A percentile compares a stretch with the other conserved stretches of the same genome.
Conservation (phyloP, 1,140 invertebrate genomes). For the Atopsyche davidsoni region DNA sequence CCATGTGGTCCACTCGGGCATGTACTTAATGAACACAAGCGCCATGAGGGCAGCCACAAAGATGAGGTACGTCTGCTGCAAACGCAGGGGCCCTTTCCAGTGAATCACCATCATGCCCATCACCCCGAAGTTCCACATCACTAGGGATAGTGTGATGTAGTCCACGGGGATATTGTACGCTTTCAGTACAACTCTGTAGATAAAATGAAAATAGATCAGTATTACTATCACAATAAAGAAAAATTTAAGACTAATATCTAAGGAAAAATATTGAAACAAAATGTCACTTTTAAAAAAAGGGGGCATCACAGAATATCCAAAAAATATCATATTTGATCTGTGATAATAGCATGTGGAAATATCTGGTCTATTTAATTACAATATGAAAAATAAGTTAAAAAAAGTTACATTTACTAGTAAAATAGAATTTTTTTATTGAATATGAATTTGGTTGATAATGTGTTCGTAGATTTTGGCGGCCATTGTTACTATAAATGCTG, state of each 20-base stretch:
- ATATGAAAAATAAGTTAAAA: too few species aligned
- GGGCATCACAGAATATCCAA: too few species aligned
- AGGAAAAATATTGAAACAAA: too few species aligned
- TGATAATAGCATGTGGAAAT: too few species aligned
- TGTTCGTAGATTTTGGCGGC: too few species aligned
- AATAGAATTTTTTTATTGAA: too few species aligned
- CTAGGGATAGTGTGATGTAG: conserved; percentile 78
- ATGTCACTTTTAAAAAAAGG: too few species aligned
- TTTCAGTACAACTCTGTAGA: conserved; percentile 78
- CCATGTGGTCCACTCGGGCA: conserved; percentile 99
- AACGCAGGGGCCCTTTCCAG: conserved; percentile 90
- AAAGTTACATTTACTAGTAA: too few species aligned
- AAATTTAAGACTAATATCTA: neutral
- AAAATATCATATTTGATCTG: too few species aligned
- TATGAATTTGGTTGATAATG: too few species aligned
- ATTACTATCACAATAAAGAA: neutral
- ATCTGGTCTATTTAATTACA: too few species aligned
- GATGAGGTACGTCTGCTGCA: conserved; percentile 97
- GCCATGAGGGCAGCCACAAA: conserved; percentile 97
- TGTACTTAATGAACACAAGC: conserved; percentile 98
- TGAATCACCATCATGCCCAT: conserved; percentile 98
- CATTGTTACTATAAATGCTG: too few species aligned
- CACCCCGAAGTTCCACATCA: conserved; percentile 98
- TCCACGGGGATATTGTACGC: conserved; percentile 97
- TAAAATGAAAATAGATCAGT: conserved; percentile 4